These are phyloP conservation scores for Lamellibrachia satsuma DNA, from an alignment of 2,888 invertebrate genomes.

Conservation along the genomic window DNA sequence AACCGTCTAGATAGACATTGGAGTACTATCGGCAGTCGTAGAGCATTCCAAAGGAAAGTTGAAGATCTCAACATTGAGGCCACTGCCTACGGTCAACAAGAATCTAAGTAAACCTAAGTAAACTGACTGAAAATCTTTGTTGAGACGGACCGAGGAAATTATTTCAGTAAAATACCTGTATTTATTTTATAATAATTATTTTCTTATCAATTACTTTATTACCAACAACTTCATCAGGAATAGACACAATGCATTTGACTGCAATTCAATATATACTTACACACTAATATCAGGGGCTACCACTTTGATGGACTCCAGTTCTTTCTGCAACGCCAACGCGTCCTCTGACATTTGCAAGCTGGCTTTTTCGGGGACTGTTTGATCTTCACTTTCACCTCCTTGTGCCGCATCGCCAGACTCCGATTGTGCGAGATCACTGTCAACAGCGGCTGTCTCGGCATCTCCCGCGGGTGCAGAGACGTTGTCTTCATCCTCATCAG, in stretches of 20 bases:
- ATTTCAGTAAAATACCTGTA: neutral
- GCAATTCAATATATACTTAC: slow-evolving; percentile 27
- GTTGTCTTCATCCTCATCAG: neutral
- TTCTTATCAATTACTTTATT: no score
- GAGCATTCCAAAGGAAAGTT: no score
- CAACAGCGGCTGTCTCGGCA: neutral
- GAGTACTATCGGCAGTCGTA: no score
- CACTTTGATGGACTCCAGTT: slow-evolving; percentile 57
- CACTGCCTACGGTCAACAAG: no score
- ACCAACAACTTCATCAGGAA: no score
- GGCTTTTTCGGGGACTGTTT: slow-evolving; percentile 28
- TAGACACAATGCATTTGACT: slow-evolving; percentile 1
- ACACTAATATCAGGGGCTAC: slow-evolving; percentile 48
- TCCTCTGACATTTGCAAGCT: slow-evolving; percentile 46
- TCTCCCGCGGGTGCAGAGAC: neutral
- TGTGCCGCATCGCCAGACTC: slow-evolving; percentile 43
- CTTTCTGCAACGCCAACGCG: slow-evolving; percentile 55
- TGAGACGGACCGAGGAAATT: neutral
- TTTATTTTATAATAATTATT: no score
- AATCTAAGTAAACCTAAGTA: no score
- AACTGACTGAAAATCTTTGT: neutral
- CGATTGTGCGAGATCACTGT: neutral
- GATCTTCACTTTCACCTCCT: slow-evolving; percentile 31
- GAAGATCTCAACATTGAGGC: no score
- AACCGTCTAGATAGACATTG: no score